These are phyloP conservation scores for Aphidius ervi DNA, from an alignment of 1,140 invertebrate species.

Conservation along the genomic window DNA sequence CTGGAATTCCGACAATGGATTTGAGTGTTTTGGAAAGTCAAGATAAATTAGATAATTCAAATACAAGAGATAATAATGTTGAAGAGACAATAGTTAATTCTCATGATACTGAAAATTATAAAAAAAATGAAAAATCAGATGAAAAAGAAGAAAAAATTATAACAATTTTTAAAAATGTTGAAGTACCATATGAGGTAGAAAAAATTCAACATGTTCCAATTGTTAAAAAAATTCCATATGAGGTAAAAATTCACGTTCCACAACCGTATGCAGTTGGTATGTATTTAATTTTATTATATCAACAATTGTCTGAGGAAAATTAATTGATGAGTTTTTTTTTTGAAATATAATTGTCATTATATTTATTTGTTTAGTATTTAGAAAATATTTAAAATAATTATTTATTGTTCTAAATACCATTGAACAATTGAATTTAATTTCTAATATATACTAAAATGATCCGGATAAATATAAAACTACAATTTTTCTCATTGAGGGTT, in stretches of 20 bases:
- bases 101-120: slow-evolving; percentile 21
- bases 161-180: slow-evolving; percentile 48
- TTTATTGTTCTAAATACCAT: too few species aligned
- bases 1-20: slow-evolving; percentile 20
- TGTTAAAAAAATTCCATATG: slow-evolving; percentile 44
- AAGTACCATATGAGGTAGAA: slow-evolving; percentile 47
- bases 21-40: slow-evolving; percentile 11
- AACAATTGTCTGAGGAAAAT: too few species aligned
- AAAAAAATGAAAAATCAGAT: slow-evolving; percentile 21
- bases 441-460: too few species aligned
- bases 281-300: too few species aligned
- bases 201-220: slow-evolving; percentile 46
- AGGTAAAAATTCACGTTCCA: slow-evolving; percentile 60
- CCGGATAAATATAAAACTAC: too few species aligned
- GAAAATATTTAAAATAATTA: too few species aligned
- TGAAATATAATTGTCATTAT: too few species aligned
- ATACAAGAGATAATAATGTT: slow-evolving; percentile 16
- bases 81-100: slow-evolving; percentile 2
- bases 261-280: slow-evolving; percentile 52
- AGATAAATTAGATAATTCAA: slow-evolving; percentile 3
- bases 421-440: too few species aligned
- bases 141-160: slow-evolving; percentile 53
- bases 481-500: too few species aligned
- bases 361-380: too few species aligned
- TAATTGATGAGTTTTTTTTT: too few species aligned